Conservation (phyloP, 2,113 vertebrate species). For the Perca schrenkii region DNA sequence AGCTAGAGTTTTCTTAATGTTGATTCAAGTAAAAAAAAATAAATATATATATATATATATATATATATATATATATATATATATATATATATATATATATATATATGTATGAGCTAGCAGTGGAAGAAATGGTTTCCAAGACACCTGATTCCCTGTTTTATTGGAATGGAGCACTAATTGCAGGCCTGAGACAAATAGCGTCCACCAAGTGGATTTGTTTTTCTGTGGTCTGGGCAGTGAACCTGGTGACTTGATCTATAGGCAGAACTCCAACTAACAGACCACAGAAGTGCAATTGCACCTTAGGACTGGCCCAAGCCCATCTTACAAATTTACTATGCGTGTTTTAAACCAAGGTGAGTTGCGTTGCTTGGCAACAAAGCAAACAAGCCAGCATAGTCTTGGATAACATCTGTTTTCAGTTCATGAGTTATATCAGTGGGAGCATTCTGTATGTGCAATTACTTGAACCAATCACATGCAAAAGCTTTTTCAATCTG, state of each 20-base stretch:
- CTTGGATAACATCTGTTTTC: constrained; percentile 73
- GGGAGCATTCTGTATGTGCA: constrained; percentile 60
- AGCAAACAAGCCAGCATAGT: constrained; percentile 58
- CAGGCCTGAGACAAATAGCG: background rate
- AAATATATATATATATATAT: no score
- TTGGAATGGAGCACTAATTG: constrained; percentile 2
- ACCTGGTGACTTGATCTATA: constrained; percentile 39
- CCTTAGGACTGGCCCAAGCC: constrained; percentile 8
- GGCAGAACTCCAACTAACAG: constrained; percentile 11
- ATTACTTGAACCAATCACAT: constrained; percentile 78
- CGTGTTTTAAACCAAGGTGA: constrained; percentile 47
- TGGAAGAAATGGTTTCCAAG: background rate
- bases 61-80: background rate
- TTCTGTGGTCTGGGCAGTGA: constrained; percentile 19
- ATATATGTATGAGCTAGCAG: background rate
- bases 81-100: no score
- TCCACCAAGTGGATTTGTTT: constrained; percentile 16
- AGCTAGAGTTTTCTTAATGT: constrained; percentile 23
- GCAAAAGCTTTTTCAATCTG: constrained; percentile 77
- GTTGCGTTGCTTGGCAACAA: constrained; percentile 72
- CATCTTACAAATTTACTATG: constrained; percentile 35
- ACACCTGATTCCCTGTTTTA: constrained; percentile 16
- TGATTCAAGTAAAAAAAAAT: background rate
- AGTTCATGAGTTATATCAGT: constrained; percentile 71
- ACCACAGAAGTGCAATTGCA: constrained; percentile 34